Conservation (phyloP, 2,113 vertebrate species). For the Tachycineta bicolor region DNA sequence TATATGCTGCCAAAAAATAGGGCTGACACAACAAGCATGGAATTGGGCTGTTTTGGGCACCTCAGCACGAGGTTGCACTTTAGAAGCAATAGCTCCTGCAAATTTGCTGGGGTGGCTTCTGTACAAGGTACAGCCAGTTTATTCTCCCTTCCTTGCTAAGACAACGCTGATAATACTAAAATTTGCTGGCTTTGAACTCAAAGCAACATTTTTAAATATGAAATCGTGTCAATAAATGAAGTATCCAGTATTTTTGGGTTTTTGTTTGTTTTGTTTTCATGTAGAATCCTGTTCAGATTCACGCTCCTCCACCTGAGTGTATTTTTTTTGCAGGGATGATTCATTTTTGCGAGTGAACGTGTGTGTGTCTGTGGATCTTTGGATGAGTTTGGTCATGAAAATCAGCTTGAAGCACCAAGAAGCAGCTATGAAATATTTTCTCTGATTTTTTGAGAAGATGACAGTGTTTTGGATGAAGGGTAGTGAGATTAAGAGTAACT, state of each 20-base stretch:
- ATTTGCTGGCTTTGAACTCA: neutral
- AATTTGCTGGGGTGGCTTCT: neutral
- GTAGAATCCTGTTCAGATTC: neutral
- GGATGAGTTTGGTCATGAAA: neutral
- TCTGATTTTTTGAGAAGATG: neutral
- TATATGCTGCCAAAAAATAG: neutral
- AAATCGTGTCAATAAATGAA: neutral
- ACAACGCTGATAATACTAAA: neutral
- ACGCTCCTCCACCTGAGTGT: neutral
- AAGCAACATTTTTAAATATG: neutral
- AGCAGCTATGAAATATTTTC: neutral
- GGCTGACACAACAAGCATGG: neutral
- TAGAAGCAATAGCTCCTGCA: neutral
- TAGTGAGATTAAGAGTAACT: neutral
- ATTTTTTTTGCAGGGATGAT: neutral
- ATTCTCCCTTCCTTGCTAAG: neutral
- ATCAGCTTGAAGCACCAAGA: neutral
- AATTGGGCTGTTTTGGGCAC: neutral
- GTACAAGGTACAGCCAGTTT: neutral
- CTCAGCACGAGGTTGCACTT: neutral
- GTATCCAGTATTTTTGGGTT: neutral
- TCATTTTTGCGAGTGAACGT: neutral
- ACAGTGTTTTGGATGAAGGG: neutral
- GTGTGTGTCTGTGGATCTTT: neutral
- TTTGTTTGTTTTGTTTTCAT: neutral